Evolutionary conservation across 2,888 invertebrate species (phyloP), one percentile per base, ranked within the genome.

Genomic region (Leptinotarsa peninsularis): DNA sequence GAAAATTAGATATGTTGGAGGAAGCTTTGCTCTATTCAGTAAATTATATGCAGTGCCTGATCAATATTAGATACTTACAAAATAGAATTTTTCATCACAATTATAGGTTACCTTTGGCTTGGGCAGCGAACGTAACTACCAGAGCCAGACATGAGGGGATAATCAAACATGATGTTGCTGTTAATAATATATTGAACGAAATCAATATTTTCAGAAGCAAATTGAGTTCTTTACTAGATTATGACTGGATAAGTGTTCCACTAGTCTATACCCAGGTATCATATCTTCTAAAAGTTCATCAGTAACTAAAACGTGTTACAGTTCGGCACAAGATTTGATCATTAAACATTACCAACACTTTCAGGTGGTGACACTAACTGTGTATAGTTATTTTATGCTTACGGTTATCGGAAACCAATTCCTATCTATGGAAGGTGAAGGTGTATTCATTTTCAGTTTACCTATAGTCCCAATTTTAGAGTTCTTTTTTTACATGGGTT

Each of bases 381-480:
- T 96, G 18, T 97, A 98, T 86, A 94, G 95, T 7, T 98, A 95
- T 88, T 97, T 97, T 87, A 89, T 96, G 71, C 94, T 96, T 2
- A 93, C 94, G 71, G 92, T 96, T n/a, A 92, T 98, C 90, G 96
- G 96, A 13, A 92, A 95, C 79, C 97, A 97, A 86, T 96, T 94
- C 93, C 90, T 94, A 4, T 58, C 14, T 13, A 78, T 75, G 49
- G 73, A 80, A 69, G 71, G 77, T 49, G 85, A 84, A 69, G 85
- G 86, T 68, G 86, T 87, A 71, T 96, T 78, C 4, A 72, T 96
- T 88, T 89, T 95, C 52, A 96, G 96, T 86, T 94, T 98, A 85
- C 97, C 97, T 0, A 91, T 97, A 82, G 96, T 97, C 86, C 95
- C 95, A 7, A 94, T 96, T 15, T 88, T 98, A 77, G 96, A 97